phyloP scores from a whole-genome alignment of 1,140 invertebrate genomes.

The Microplitis demolitor region DNA sequence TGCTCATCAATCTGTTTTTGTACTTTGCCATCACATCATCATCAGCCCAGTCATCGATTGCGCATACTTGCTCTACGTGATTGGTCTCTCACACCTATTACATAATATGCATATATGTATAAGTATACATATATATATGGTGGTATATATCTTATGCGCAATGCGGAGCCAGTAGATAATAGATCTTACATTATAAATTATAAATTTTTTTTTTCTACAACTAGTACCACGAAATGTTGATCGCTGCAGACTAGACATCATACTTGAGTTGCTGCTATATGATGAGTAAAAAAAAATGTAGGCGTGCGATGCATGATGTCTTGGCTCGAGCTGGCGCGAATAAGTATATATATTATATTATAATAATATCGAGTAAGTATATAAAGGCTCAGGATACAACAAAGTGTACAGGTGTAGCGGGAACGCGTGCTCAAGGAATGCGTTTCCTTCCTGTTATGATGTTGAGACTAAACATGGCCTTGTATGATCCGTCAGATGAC shows the following conservation, averaged over 20 bases:
- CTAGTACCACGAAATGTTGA: not conserved
- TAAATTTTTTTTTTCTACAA: not conserved
- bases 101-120: not conserved
- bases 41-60: conserved; percentile 29
- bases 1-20: not conserved
- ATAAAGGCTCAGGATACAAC: not conserved
- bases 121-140: not conserved
- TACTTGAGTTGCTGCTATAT: no score
- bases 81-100: not conserved
- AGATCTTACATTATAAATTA: not conserved
- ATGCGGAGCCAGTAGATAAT: not conserved
- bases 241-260: not conserved
- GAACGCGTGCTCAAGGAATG: conserved; percentile 42
- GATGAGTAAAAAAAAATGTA: no score
- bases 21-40: not conserved
- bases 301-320: no score
- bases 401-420: conserved; percentile 4
- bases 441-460: conserved; percentile 41
- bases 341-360: no score
- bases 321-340: no score
- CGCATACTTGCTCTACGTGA: conserved; percentile 25
- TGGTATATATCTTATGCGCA: not conserved
- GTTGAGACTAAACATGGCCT: conserved; percentile 46
- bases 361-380: no score
- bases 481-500: conserved; percentile 27